These are phyloP conservation scores for Nesometra sesokonis DNA, from an alignment of 35 echinoderm and acorn worm genomes.

Conservation along the genomic window DNA sequence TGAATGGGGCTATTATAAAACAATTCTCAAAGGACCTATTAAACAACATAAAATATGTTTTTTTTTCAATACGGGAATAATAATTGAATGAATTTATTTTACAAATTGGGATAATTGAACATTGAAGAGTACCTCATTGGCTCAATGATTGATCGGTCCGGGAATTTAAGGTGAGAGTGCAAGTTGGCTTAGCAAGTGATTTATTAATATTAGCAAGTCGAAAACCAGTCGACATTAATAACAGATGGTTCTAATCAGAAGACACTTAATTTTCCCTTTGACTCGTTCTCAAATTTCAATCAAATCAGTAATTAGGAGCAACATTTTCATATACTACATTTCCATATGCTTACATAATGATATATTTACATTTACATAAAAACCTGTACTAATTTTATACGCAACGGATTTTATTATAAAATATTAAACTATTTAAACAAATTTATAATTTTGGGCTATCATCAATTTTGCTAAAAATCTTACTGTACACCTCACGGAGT, in stretches of 20 bases:
- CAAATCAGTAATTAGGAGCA: not conserved
- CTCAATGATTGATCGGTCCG: not conserved
- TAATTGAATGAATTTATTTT: not conserved
- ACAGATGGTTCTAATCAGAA: not conserved
- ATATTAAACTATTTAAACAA: no score
- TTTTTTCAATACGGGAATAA: not conserved
- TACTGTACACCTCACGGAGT: no score
- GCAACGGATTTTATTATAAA: no score
- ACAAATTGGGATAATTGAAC: not conserved
- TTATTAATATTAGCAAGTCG: not conserved
- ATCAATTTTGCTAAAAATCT: no score
- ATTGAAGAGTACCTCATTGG: not conserved
- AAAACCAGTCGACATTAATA: not conserved
- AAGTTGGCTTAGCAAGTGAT: not conserved
- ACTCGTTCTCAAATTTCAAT: not conserved
- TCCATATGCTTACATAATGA: no score
- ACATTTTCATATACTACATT: no score
- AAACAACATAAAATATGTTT: not conserved
- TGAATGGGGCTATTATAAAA: no score
- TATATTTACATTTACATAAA: no score
- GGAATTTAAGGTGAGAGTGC: not conserved
- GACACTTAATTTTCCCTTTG: not conserved
- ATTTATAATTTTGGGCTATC: no score
- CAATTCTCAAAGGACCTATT: no score
- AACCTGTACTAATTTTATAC: no score